Evolutionary conservation across 2,888 invertebrate species (phyloP), one percentile per base, ranked within the genome.

Genomic region (Axea sp.): DNA sequence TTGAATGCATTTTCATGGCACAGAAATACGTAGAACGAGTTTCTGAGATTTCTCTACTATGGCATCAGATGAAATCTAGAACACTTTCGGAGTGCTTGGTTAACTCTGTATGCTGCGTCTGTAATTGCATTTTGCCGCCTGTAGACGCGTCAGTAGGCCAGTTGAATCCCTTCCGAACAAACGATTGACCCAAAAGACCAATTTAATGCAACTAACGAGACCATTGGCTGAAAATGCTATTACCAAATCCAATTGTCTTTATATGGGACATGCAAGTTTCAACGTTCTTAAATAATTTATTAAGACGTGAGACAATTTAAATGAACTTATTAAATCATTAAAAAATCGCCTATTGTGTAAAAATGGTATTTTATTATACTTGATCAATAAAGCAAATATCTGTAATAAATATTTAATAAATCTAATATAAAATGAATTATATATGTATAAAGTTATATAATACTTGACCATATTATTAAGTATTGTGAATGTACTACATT

Each of bases 61-160:
- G 26, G 24, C 51, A 43, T 9, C 43, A 49, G 64, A 62, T 73
- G 62, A 73, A 68, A 73, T 73, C 62, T 62, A 64, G 43, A 68
- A 26, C 31, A 35, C 35, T 43, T 45, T 41, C 41, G 35, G 30
- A 43, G 49, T 28, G 24, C 55, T 55, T 57, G 57, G 69, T 69
- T 65, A 59, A 60, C 60, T 69, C 53, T 69, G 57, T 74, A 64
- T 59, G 57, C 55, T 62, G 47, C 41, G 24, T 31, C 30, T 57
- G 68, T 68, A 73, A 68, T 73, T 68, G 67, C 73, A 67, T 68
- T 62, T 68, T 73, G 73, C 67, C 51, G 47, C 62, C 49, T 57
- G 47, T 55, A 28, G 67, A 28, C 60, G 47, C 62, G 59, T 55
- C 62, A 60, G 51, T 73, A 67, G 73, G 60, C 73, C 73, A 67